Conservation (phyloP, 2,797 vertebrate genomes). For the Champsocephalus esox region DNA sequence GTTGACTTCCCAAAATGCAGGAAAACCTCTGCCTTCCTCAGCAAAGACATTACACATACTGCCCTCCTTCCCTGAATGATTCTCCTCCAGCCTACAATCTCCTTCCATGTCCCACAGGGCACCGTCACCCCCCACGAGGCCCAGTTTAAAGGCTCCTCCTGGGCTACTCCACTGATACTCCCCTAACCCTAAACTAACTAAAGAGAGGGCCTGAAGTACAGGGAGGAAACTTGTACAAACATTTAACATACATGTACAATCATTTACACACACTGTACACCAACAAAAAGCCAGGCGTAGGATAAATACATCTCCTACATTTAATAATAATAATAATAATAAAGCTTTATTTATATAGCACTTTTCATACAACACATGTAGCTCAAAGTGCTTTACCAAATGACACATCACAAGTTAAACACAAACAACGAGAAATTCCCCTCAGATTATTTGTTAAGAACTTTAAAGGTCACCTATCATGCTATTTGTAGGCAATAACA, state of each 20-base stretch:
- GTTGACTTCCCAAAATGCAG: constrained; percentile 63
- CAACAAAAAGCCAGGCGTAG: constrained; percentile 28
- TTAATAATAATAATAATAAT: too few relatives aligned
- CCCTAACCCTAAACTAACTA: constrained; percentile 11
- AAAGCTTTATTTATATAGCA: too few relatives aligned
- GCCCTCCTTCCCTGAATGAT: constrained; percentile 47
- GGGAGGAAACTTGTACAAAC: constrained; percentile 69
- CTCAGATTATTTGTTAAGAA: too few relatives aligned
- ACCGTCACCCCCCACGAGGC: constrained; percentile 41
- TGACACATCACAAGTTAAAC: too few relatives aligned
- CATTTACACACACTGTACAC: constrained; percentile 40
- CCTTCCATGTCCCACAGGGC: constrained; percentile 54
- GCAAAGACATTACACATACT: constrained; percentile 67
- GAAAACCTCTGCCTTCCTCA: constrained; percentile 52
- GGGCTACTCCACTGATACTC: constrained; percentile 49
- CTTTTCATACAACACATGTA: too few relatives aligned
- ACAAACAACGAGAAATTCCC: too few relatives aligned
- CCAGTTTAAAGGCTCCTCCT: constrained; percentile 54
- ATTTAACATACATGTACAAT: constrained; percentile 52
- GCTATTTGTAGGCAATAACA: too few relatives aligned
- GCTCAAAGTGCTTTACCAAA: too few relatives aligned
- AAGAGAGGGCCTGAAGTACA: constrained; percentile 40
- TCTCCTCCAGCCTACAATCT: constrained; percentile 53
- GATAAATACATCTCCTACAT: constrained; percentile 43
- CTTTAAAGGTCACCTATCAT: too few relatives aligned